These are phyloP conservation scores for Agelaius phoeniceus DNA, from an alignment of 2,113 vertebrate species.

Conservation along the genomic window DNA sequence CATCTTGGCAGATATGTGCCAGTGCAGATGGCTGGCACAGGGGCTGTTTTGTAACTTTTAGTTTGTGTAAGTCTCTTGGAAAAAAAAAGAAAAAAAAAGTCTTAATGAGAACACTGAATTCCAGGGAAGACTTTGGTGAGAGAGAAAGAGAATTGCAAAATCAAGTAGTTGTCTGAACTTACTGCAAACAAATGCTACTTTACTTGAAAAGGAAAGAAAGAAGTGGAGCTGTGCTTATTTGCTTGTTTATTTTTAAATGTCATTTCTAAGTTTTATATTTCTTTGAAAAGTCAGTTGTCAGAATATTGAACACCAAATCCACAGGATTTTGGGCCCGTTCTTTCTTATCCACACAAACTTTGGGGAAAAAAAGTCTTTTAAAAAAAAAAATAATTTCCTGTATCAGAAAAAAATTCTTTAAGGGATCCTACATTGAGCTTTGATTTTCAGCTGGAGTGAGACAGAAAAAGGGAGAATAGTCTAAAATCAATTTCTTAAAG, in stretches of 20 bases:
- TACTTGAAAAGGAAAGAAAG: not conserved
- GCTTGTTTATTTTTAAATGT: conserved; percentile 27
- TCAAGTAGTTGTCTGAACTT: not conserved
- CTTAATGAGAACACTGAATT: not conserved
- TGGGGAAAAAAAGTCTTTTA: not conserved
- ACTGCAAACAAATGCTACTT: not conserved
- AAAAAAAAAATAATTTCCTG: not conserved
- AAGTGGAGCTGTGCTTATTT: not conserved
- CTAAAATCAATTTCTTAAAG: conserved; percentile 67
- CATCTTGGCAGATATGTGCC: not conserved
- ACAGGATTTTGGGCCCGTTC: not conserved
- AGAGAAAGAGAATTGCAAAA: not conserved
- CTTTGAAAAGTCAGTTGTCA: not conserved
- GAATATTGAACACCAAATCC: conserved; percentile 13
- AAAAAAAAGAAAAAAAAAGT: not conserved
- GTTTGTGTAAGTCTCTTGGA: not conserved
- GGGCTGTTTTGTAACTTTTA: not conserved
- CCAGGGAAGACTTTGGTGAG: not conserved
- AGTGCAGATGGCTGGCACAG: conserved; percentile 8
- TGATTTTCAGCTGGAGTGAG: conserved; percentile 71
- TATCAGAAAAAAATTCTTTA: conserved; percentile 48
- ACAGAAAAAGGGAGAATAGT: conserved; percentile 46
- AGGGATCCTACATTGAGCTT: conserved; percentile 56
- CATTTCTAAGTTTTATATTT: not conserved
- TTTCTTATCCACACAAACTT: not conserved